A percentile compares a stretch with the other conserved stretches of the same genome.
Evolutionary conservation across 2,113 vertebrate genomes (phyloP).

Genomic region (Hiodon tergisus): DNA sequence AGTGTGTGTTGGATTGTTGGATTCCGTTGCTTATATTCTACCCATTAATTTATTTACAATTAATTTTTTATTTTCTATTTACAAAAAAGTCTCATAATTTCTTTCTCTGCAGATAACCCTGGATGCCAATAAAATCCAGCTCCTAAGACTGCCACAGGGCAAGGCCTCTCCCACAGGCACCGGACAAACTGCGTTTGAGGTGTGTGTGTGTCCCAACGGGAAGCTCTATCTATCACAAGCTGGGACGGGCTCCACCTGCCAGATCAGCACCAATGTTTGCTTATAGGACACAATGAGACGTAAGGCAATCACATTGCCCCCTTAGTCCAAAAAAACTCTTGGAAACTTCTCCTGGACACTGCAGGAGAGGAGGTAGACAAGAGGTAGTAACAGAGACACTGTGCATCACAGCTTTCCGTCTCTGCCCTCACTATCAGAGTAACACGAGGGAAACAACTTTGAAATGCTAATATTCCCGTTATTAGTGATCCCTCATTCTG

Average conservation of each 20-base stretch:
- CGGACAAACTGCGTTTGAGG: slow-evolving; percentile 90
- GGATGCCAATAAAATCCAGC: slow-evolving; percentile 84
- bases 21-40: not conserved
- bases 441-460: slow-evolving; percentile 57
- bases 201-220: slow-evolving; percentile 93
- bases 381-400: slow-evolving; percentile 31
- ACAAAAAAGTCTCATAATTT: not conserved
- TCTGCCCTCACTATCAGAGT: slow-evolving; percentile 76
- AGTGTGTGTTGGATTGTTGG: too few relatives aligned
- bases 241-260: slow-evolving; percentile 87
- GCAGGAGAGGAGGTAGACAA: slow-evolving; percentile 31
- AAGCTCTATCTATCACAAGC: slow-evolving; percentile 92
- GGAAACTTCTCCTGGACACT: slow-evolving; percentile 22
- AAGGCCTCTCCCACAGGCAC: slow-evolving; percentile 77
- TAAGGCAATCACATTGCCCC: slow-evolving; percentile 61
- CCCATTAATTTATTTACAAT: not conserved
- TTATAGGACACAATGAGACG: slow-evolving; percentile 65
- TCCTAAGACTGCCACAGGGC: slow-evolving; percentile 86
- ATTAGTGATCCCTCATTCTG: not conserved
- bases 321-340: slow-evolving; percentile 29
- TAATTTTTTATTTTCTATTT: too few relatives aligned
- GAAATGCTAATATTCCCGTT: not conserved
- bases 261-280: slow-evolving; percentile 90
- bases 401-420: slow-evolving; percentile 60
- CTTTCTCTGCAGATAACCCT: slow-evolving; percentile 74